Conservation (phyloP, 2,113 vertebrate species). For the Climacteris rufus region DNA sequence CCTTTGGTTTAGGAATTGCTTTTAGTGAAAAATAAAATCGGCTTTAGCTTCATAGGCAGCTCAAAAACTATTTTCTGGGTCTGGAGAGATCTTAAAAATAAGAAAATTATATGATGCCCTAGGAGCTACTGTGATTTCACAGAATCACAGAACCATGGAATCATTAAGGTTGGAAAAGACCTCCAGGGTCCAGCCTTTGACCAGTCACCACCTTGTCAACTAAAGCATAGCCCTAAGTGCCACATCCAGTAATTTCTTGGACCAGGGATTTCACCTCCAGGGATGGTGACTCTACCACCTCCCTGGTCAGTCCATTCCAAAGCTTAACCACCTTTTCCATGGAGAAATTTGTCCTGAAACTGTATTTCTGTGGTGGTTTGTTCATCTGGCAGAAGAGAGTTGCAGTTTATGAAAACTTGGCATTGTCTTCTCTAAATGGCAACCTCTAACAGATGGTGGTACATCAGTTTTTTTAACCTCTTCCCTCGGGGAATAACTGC, state of each 20-base stretch:
- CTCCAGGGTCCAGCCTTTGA: not conserved
- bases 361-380: not conserved
- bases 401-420: not conserved
- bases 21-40: not conserved
- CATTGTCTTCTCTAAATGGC: not conserved
- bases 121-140: not conserved
- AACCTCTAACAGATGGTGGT: not conserved
- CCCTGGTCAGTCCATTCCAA: not conserved
- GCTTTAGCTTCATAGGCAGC: not conserved
- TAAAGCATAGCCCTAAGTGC: not conserved
- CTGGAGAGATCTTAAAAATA: not conserved
- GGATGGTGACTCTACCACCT: not conserved
- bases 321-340: not conserved
- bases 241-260: not conserved
- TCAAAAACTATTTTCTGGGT: not conserved
- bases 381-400: not conserved
- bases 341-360: not conserved
- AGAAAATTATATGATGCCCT: not conserved
- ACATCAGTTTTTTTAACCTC: not conserved
- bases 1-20: not conserved
- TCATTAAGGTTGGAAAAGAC: not conserved
- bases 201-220: not conserved
- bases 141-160: not conserved
- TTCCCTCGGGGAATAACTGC: not conserved
- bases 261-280: no score